Base-by-base conservation (phyloP, 2,888 invertebrate species). In the Machimus atricapillus region DNA sequence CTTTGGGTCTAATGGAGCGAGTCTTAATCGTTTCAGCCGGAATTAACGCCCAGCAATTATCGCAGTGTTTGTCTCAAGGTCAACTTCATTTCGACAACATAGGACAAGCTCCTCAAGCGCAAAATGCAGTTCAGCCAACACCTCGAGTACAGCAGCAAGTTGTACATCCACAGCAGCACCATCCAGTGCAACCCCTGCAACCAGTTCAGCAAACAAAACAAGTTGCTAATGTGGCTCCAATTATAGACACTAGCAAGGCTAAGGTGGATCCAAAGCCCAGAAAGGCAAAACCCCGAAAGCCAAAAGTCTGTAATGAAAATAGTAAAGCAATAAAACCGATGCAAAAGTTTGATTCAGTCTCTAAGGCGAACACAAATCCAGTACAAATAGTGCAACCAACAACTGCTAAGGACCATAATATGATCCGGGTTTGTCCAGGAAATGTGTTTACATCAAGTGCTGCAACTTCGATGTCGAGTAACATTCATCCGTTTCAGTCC, bases 31-130 rank as follows among this genome's bases (percentile, higher is more conserved):
- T 92, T 1, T 93, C 93, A 0, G 92, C 92, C 1, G 93, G 93
- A 14, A 93, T 93, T 9, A 93, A 92, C 90, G 92, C 93, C 0
- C 92, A 93, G 87, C 93, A 93, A 88, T 86, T 93, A 88, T 92
- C 92, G 0, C 92, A 92, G 86, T 93, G 93, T 87, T 88, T 92
- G 87, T 91, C 92, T 31, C 91, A 92, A 88, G 93, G 93, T 0
- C 93, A 93, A 88, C 91, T 93, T 43, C 93, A 93, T 86, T 93
- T 93, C 56, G 92, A 93, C 89, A 93, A 93, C 88, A 91, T 92
- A 9, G 92, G 92, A 87, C 90, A 89, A 82, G 89, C 88, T 12
- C 88, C 88, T 58, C 89, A 89, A 85, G 87, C 89, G 0, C 87
- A 86, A 91, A 92, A 74, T 74, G 14, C 90, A 87, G 56, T 86